Evolutionary conservation across 2,797 vertebrate genomes (phyloP).

Genomic region (Periparus ater): DNA sequence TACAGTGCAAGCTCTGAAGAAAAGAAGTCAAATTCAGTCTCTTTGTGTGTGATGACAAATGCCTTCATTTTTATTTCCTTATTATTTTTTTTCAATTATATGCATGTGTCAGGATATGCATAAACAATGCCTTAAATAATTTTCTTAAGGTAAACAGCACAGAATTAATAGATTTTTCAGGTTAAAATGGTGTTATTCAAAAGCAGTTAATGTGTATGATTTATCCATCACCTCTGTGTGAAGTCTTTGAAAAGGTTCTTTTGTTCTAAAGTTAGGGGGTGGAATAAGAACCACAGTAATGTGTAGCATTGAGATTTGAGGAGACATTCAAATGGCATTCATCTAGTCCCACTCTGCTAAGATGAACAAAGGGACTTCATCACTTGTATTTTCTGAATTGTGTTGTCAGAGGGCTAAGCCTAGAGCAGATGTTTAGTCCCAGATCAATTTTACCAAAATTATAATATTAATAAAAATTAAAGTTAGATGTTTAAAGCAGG

Average conservation of each 20-base stretch:
- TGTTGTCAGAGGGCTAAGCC: not conserved
- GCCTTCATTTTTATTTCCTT: not conserved
- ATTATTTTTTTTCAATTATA: constrained; percentile 41
- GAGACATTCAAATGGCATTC: constrained; percentile 42
- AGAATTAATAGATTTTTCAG: constrained; percentile 44
- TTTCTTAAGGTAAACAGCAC: constrained; percentile 53
- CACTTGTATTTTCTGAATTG: not conserved
- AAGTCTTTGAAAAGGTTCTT: constrained; percentile 63
- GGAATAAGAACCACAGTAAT: constrained; percentile 67
- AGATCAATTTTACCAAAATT: not conserved
- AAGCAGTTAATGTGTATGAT: constrained; percentile 68
- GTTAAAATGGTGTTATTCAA: constrained; percentile 59
- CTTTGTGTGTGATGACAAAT: constrained; percentile 43
- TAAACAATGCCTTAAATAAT: constrained; percentile 57
- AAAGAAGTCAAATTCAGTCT: not conserved
- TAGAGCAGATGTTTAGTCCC: not conserved
- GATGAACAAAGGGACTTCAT: constrained; percentile 18
- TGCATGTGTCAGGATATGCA: constrained; percentile 23
- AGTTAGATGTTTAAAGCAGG: not conserved
- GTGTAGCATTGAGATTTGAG: constrained; percentile 26
- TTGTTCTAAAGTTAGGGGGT: constrained; percentile 69
- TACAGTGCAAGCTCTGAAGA: not conserved
- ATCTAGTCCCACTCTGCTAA: not conserved
- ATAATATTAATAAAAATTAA: no score
- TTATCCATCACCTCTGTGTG: constrained; percentile 66